Percentiles rank a stretch among this genome's conserved stretches.
phyloP scores from a whole-genome alignment of 2,797 vertebrate species.

The Ateles fusciceps region DNA sequence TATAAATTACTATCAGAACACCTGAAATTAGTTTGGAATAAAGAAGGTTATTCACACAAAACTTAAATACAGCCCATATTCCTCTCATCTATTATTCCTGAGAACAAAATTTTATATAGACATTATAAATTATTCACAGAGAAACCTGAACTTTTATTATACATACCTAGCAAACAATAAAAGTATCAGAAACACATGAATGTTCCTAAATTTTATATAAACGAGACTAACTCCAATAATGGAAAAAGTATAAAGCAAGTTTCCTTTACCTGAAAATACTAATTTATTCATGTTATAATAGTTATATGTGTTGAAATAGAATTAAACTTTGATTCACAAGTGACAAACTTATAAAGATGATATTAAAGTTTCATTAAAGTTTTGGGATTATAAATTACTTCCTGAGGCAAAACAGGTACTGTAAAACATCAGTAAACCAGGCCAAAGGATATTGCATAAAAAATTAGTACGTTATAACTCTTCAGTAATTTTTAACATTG shows the following conservation, averaged over 20 bases:
- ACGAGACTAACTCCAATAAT: background rate
- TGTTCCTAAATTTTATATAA: constrained; percentile 37
- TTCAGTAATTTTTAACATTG: constrained; percentile 7
- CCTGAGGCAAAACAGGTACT: background rate
- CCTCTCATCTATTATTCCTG: constrained; percentile 59
- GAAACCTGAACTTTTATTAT: constrained; percentile 41
- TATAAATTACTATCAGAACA: background rate
- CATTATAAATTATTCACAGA: constrained; percentile 62
- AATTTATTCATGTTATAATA: background rate
- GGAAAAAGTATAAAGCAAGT: background rate
- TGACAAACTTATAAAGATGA: background rate
- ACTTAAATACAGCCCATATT: constrained; percentile 23
- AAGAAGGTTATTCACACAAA: constrained; percentile 37
- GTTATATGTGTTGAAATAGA: background rate
- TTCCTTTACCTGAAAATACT: background rate
- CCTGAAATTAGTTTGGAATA: constrained; percentile 15
- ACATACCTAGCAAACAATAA: constrained; percentile 28
- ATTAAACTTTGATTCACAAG: background rate
- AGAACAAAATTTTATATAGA: constrained; percentile 56
- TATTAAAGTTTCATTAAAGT: background rate
- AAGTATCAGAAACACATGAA: constrained; percentile 29
- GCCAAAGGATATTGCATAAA: background rate
- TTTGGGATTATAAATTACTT: constrained; percentile 17
- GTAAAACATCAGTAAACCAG: background rate
- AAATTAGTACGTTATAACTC: background rate